Conservation (phyloP, 1,140 invertebrate species). For the Anastatus disparis region DNA sequence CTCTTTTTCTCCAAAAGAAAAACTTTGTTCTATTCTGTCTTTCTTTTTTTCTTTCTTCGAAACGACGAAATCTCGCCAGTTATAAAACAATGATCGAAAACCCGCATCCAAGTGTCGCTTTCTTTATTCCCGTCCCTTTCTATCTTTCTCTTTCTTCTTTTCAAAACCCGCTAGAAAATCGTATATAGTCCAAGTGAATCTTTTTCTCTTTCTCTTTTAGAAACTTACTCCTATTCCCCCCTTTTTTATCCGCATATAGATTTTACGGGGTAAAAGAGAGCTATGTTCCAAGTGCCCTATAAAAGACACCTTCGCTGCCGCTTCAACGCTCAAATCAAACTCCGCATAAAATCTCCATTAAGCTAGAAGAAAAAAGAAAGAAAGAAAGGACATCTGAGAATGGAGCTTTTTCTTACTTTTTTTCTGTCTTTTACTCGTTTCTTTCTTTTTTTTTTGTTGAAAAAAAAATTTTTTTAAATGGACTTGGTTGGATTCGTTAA, state of each 20-base stretch:
- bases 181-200: slow-evolving; percentile 31
- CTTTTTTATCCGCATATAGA: slow-evolving; percentile 1
- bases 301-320: slow-evolving; percentile 16
- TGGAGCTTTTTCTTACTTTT: too few relatives aligned
- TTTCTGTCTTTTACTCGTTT: too few relatives aligned
- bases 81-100: slow-evolving; percentile 39
- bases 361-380: too few relatives aligned
- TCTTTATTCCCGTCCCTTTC: background rate
- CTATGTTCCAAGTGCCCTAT: slow-evolving; percentile 10
- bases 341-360: slow-evolving; percentile 29
- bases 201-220: too few relatives aligned
- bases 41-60: too few relatives aligned
- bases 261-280: background rate
- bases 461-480: too few relatives aligned
- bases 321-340: slow-evolving; percentile 26
- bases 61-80: slow-evolving; percentile 13
- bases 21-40: slow-evolving; percentile 27
- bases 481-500: too few relatives aligned
- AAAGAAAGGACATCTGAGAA: too few relatives aligned
- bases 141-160: background rate
- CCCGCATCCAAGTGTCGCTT: slow-evolving; percentile 14
- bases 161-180: background rate
- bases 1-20: background rate
- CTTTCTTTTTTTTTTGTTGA: too few relatives aligned
- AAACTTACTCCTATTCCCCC: too few relatives aligned